phyloP scores from a whole-genome alignment of 2,888 invertebrate genomes.

The Scaptomyza flava region DNA sequence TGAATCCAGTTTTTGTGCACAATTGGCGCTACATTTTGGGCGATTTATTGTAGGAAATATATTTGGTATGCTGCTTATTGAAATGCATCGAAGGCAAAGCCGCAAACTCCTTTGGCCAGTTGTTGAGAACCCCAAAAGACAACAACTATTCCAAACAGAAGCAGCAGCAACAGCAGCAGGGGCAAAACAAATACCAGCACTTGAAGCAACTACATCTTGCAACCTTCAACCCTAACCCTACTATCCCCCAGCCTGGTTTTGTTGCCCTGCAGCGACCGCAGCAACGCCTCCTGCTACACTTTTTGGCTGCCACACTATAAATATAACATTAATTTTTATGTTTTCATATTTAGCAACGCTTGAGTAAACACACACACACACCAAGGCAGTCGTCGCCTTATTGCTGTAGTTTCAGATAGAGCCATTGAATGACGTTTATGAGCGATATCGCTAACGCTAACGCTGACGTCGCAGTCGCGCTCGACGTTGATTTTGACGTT shows the following conservation, averaged over 20 bases:
- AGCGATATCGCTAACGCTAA: slow-evolving; percentile 62
- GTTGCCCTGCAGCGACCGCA: slow-evolving; percentile 67
- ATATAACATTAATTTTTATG: slow-evolving; percentile 81
- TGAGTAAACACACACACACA: slow-evolving; percentile 62
- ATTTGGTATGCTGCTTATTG: slow-evolving; percentile 68
- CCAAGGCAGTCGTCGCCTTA: slow-evolving; percentile 33
- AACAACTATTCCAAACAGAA: slow-evolving; percentile 35
- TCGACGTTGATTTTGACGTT: slow-evolving; percentile 9
- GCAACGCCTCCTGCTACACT: slow-evolving; percentile 64
- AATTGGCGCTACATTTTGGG: slow-evolving; percentile 53
- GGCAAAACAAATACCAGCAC: slow-evolving; percentile 65
- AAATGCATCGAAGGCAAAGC: slow-evolving; percentile 62
- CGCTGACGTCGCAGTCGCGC: slow-evolving; percentile 26
- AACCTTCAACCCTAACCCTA: not conserved
- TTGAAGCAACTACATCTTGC: slow-evolving; percentile 36
- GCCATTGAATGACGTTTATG: slow-evolving; percentile 79
- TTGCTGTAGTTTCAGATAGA: slow-evolving; percentile 68
- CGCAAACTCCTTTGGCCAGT: slow-evolving; percentile 32
- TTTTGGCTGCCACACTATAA: slow-evolving; percentile 76
- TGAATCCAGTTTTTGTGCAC: slow-evolving; percentile 36
- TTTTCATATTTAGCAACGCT: slow-evolving; percentile 78
- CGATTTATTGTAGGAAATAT: slow-evolving; percentile 69
- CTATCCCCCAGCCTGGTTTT: not conserved
- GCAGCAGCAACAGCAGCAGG: slow-evolving; percentile 31
- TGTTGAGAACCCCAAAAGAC: slow-evolving; percentile 2